A percentile compares a stretch with the other conserved stretches of the same genome.
phyloP scores from a whole-genome alignment of 2,888 invertebrate species.

The Melanargia galathea region DNA sequence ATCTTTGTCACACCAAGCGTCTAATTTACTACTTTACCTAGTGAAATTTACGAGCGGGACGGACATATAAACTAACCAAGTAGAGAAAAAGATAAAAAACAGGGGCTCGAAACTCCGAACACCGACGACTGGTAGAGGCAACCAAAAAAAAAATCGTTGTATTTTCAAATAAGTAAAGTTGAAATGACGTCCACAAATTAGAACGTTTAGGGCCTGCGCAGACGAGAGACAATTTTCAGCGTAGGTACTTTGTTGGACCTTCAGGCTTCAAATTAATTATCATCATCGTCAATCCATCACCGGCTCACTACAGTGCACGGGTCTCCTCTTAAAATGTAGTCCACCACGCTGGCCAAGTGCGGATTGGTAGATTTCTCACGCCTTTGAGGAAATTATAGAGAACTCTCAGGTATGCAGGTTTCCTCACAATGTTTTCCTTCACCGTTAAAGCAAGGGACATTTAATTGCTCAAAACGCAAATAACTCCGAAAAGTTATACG shows the following conservation, averaged over 20 bases:
- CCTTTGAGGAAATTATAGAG: no score
- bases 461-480: no score
- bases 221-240: no score
- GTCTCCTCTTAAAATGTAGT: background rate
- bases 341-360: no score
- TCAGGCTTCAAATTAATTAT: background rate
- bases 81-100: background rate
- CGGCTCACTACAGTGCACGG: background rate
- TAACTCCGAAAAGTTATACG: no score
- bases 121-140: background rate
- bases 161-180: background rate
- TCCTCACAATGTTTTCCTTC: no score
- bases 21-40: constrained; percentile 6
- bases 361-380: no score
- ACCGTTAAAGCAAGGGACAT: no score
- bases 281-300: background rate
- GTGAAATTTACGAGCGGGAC: constrained; percentile 3
- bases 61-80: no score
- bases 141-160: background rate
- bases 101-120: background rate
- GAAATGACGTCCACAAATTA: constrained; percentile 1
- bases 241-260: no score
- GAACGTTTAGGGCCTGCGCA: background rate
- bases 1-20: constrained; percentile 6
- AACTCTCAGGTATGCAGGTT: no score